Base-by-base conservation (phyloP, 2,888 invertebrate species). In the Pyrochroa serraticornis region DNA sequence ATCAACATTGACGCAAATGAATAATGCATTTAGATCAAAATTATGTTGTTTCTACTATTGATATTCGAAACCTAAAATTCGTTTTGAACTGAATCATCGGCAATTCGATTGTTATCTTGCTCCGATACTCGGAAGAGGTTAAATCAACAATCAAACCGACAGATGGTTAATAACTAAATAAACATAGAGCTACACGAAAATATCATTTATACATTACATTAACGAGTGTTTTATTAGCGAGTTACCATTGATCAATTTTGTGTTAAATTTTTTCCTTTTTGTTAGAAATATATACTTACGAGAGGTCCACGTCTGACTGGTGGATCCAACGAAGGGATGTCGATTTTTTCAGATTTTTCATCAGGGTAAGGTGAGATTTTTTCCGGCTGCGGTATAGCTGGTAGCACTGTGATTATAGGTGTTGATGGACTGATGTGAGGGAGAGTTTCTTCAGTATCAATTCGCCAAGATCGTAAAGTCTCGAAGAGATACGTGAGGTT, bases 391-490 rank as follows among this genome's bases (percentile, higher is more conserved):
- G 73, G 72, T 5, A 75, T 68, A 1, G 67, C 67, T 9, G 78
- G 75, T 32, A 77, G 63, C 8, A 78, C 73, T 45, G 74, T 75
- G 39, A 78, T 77, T 10, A 78, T 73, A 0, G 78, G 78, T n/a
- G 78, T 78, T 22, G 75, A 69, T 7, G 69, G 66, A 52, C 58
- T 56, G 9, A 63, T 44, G 32, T 60, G 41, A n/a, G 54, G 41
- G 5, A 59, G 44, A 7, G 35, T 53, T 8, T 70, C 69, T 35
- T 74, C 72, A 1, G 69, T 64, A 52, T 77, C 75, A 13, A 77
- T 68, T 54, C 73, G 67, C 76, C 76, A 77, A 7, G 71, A 68
- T 52, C 72, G 63, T 10, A 75, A 35, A 48, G 71, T 61, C 54
- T 74, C 71, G 45, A 77, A 56, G 22, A 76, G 59, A 53, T 75